Conservation (phyloP, 2,888 invertebrate species). For the Zygogramma bicolorata region DNA sequence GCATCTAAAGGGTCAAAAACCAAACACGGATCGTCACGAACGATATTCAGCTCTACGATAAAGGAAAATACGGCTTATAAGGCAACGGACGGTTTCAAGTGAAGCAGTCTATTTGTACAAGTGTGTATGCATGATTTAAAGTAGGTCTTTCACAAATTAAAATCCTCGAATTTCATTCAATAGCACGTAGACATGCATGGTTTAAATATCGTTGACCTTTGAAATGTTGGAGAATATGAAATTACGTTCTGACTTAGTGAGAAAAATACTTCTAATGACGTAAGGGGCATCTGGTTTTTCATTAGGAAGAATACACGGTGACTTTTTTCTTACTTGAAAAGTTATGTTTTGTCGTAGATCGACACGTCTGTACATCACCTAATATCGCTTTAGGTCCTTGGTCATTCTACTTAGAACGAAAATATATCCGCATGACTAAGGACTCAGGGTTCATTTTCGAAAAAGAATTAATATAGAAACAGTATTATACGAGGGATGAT, state of each 20-base stretch:
- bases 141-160: slow-evolving; percentile 46
- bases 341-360: neutral
- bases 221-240: slow-evolving; percentile 10
- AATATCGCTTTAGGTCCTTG: no score
- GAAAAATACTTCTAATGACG: neutral
- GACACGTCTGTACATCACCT: no score
- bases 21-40: slow-evolving; percentile 33
- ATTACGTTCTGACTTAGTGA: neutral
- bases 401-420: no score
- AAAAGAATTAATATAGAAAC: no score
- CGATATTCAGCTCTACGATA: slow-evolving; percentile 32
- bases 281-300: neutral
- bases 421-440: no score
- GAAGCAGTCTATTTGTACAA: slow-evolving; percentile 45
- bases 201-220: slow-evolving; percentile 33
- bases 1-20: slow-evolving; percentile 51
- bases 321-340: neutral
- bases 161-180: slow-evolving; percentile 46
- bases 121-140: slow-evolving; percentile 46
- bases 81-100: slow-evolving; percentile 19
- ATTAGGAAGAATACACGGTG: neutral
- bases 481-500: no score
- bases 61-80: slow-evolving; percentile 16
- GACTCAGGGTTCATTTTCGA: no score
- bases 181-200: slow-evolving; percentile 38